Conservation (phyloP, 2,888 invertebrate genomes). For the Napeogenes inachia region DNA sequence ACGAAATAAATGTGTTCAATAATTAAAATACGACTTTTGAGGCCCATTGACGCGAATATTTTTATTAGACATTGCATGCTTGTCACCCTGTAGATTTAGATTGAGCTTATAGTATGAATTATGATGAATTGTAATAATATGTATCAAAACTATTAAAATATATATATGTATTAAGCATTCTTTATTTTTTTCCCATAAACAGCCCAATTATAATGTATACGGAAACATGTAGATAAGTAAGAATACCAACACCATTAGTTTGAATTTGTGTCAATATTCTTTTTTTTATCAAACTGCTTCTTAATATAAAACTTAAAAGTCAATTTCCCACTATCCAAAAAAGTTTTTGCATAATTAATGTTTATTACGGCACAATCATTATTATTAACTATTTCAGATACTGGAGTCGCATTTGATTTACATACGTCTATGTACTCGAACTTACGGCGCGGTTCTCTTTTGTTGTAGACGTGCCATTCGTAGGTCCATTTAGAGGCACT, state of each 20-base stretch:
- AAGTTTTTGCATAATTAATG: constrained; percentile 35
- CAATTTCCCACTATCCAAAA: constrained; percentile 33
- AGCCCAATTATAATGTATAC: too few relatives aligned
- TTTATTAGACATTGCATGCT: neutral
- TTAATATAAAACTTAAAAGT: constrained; percentile 44
- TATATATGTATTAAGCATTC: too few relatives aligned
- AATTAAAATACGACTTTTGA: too few relatives aligned
- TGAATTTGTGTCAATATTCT: too few relatives aligned
- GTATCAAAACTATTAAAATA: too few relatives aligned
- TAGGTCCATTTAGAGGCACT: constrained; percentile 60
- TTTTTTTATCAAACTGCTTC: constrained; percentile 15
- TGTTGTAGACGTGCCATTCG: constrained; percentile 59
- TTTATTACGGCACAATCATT: constrained; percentile 45
- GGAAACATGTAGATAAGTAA: neutral
- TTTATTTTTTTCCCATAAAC: too few relatives aligned
- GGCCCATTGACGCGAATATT: too few relatives aligned
- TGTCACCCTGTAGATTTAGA: neutral
- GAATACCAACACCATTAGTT: constrained; percentile 2
- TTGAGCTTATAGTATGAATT: constrained; percentile 4
- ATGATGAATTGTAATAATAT: too few relatives aligned
- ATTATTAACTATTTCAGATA: constrained; percentile 39
- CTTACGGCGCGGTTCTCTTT: constrained; percentile 50
- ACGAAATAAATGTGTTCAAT: too few relatives aligned
- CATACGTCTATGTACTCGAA: constrained; percentile 45
- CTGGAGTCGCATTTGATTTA: constrained; percentile 33